These are phyloP conservation scores for Parapristionchus giblindavisi DNA, from an alignment of 2,888 invertebrate genomes.

Conservation along the genomic window DNA sequence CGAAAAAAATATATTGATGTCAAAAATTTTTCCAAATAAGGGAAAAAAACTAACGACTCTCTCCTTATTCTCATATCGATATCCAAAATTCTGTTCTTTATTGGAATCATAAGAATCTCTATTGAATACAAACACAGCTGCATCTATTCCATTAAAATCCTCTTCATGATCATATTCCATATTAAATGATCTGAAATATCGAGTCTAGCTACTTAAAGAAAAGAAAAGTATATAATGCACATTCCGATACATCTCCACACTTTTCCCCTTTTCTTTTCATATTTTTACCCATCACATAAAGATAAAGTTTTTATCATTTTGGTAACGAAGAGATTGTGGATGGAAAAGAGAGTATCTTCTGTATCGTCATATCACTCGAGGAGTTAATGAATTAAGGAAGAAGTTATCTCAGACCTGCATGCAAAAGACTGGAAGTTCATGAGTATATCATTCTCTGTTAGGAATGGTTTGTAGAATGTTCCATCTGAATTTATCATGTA, in stretches of 20 bases:
- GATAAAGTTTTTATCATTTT: too few species aligned
- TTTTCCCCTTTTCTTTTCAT: too few species aligned
- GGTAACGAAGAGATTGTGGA: too few species aligned
- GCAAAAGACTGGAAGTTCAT: slow-evolving; percentile 59
- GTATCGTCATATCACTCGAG: neutral
- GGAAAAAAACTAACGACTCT: slow-evolving; percentile 42
- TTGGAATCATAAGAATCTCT: slow-evolving; percentile 53
- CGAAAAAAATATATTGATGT: neutral
- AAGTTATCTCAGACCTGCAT: slow-evolving; percentile 38
- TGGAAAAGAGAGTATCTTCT: neutral
- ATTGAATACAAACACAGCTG: slow-evolving; percentile 50
- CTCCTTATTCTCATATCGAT: slow-evolving; percentile 53
- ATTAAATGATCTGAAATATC: slow-evolving; percentile 49
- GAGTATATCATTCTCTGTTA: slow-evolving; percentile 52
- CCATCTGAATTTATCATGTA: slow-evolving; percentile 54
- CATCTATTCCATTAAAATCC: slow-evolving; percentile 49
- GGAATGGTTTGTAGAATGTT: slow-evolving; percentile 55
- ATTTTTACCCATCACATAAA: too few species aligned
- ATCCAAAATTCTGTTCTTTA: slow-evolving; percentile 45
- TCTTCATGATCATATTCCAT: slow-evolving; percentile 47
- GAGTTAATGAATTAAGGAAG: neutral
- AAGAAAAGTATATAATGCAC: neutral
- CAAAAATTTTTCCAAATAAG: neutral
- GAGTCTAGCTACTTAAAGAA: too few species aligned
- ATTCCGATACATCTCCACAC: too few species aligned